These are phyloP conservation scores for Isaurus tuberculatus DNA, from an alignment of 92 coral and sea anemone genomes.

Conservation along the genomic window DNA sequence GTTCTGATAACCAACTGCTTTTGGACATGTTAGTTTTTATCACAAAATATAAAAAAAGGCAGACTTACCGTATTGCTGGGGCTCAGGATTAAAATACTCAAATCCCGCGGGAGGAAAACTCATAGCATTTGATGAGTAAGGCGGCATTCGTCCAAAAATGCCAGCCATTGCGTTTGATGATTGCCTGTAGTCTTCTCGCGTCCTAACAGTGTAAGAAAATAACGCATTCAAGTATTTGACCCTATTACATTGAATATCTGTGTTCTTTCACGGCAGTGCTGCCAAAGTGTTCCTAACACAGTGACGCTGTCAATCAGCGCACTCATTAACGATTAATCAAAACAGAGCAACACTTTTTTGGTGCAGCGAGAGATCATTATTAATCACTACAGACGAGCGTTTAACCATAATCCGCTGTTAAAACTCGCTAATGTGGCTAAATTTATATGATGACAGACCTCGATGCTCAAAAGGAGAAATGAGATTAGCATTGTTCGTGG, in stretches of 20 bases:
- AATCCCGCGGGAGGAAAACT: slow-evolving; percentile 79
- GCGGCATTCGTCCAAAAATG: slow-evolving; percentile 90
- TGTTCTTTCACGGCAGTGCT: slow-evolving; percentile 37
- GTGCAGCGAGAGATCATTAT: slow-evolving; percentile 39
- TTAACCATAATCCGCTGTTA: slow-evolving; percentile 53
- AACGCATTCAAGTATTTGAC: slow-evolving; percentile 51
- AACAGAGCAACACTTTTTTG: slow-evolving; percentile 37
- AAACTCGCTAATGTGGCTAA: slow-evolving; percentile 55
- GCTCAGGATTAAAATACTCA: slow-evolving; percentile 84
- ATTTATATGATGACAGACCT: slow-evolving; percentile 49
- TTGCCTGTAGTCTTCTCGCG: slow-evolving; percentile 2
- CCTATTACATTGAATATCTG: slow-evolving; percentile 40
- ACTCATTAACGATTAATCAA: slow-evolving; percentile 47
- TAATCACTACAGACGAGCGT: slow-evolving; percentile 39
- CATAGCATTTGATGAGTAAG: slow-evolving; percentile 81
- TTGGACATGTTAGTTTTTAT: neutral
- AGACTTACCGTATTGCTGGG: slow-evolving; percentile 55
- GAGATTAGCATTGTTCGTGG: neutral
- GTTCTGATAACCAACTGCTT: neutral
- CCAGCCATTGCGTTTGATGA: slow-evolving; percentile 72
- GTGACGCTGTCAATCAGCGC: slow-evolving; percentile 45
- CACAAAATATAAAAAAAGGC: neutral
- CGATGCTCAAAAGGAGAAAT: slow-evolving; percentile 24
- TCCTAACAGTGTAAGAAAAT: slow-evolving; percentile 32
- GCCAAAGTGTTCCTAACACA: slow-evolving; percentile 24